Evolutionary conservation across 1,140 invertebrate species (phyloP), one percentile per base, ranked within the genome.

Genomic region (Drosophila kepulauana): DNA sequence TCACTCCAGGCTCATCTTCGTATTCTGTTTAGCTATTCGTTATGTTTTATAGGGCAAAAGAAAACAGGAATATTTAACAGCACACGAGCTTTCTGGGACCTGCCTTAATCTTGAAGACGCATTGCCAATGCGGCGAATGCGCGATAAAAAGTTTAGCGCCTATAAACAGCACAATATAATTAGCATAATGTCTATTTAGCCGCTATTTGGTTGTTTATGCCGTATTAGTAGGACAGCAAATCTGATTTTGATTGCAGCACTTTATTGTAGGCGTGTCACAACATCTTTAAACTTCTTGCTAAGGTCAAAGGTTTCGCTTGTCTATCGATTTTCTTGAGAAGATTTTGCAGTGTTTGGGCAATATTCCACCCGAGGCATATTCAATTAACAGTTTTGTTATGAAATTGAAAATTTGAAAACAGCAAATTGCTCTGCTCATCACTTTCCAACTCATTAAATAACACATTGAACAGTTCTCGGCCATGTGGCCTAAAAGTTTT

Each of bases 91-190:
- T 33, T 33, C 13, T 8, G 49, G 11, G 11, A 51, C 33, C 16
- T 41, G 3, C 33, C 15, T 20, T 41, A 30, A 33, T 41, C 35
- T 57, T 57, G 4, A 57, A 33, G 3, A 11, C 33, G 5, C 15
- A 5, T 2, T 33, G 30, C n/a, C 25, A 15, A 59, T 16, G 57
- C 35, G 28, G 35, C 67, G 67, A 49, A 58, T 70, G 58, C 33
- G 66, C 51, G 49, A 51, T 63, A 75, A 64, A 72, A 68, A 61
- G 6, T 57, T 54, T 57, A 56, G 15, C 51, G 43, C 45, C 49
- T 45, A 75, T 69, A 69, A 74, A 61, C 48, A 65, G 48, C 35
- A 79, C 68, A 81, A 86, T 79, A 79, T 70, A 86, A 87, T 87
- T 87, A 87, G 79, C 82, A 79, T 87, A 87, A 87, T 87, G 45